These are phyloP conservation scores for Rhinella marina DNA, from an alignment of 2,797 vertebrate genomes.

Conservation along the genomic window DNA sequence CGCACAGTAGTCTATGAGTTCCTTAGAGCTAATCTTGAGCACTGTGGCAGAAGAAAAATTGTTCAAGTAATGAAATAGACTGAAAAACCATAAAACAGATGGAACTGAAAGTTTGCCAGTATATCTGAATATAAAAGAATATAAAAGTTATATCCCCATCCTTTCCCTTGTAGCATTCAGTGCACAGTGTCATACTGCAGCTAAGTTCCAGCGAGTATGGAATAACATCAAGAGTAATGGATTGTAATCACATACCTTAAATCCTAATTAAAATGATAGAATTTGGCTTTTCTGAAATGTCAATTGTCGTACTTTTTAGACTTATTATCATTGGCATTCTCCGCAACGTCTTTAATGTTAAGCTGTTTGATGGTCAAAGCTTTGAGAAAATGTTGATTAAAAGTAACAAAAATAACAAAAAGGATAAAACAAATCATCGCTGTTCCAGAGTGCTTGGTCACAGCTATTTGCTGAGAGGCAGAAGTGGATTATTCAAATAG, in stretches of 20 bases:
- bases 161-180: neutral
- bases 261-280: neutral
- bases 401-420: neutral
- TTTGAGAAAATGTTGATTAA: neutral
- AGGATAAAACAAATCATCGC: slow-evolving; percentile 5
- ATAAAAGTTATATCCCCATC: neutral
- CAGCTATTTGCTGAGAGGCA: neutral
- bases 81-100: neutral
- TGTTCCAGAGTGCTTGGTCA: neutral
- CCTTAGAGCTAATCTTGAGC: neutral
- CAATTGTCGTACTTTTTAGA: neutral
- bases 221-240: neutral
- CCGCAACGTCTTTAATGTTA: neutral
- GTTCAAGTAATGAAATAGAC: neutral
- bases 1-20: neutral
- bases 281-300: neutral
- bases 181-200: neutral
- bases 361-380: neutral
- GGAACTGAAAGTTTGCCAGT: neutral
- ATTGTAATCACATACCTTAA: neutral
- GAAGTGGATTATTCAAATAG: slow-evolving; percentile 6
- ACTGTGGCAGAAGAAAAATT: neutral
- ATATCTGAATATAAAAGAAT: neutral
- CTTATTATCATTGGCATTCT: neutral
- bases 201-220: neutral